Evolutionary conservation across 1,140 invertebrate genomes (phyloP).

Genomic region (Drosophila pallidifrons): DNA sequence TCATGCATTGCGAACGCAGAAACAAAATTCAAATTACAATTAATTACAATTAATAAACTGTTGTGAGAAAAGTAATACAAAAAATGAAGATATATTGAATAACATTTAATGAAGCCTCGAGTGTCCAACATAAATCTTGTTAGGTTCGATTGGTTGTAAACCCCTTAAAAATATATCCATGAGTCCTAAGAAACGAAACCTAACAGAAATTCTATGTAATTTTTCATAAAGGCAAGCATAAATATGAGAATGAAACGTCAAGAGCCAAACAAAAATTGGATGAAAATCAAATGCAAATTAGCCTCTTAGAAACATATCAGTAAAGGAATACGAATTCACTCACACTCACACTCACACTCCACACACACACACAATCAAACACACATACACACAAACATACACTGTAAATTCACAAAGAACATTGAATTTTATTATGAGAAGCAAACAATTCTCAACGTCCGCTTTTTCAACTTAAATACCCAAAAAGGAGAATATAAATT

Average conservation of each 20-base stretch:
- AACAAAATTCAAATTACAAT: constrained; percentile 20
- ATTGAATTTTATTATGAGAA: constrained; percentile 71
- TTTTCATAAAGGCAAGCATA: constrained; percentile 25
- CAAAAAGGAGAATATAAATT: constrained; percentile 24
- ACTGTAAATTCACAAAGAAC: constrained; percentile 64
- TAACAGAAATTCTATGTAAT: constrained; percentile 27
- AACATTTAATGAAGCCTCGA: constrained; percentile 17
- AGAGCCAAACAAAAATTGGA: constrained; percentile 36
- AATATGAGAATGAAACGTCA: constrained; percentile 34
- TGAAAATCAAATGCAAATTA: constrained; percentile 74
- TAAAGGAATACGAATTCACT: constrained; percentile 66
- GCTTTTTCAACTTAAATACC: constrained; percentile 68
- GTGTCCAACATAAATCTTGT: constrained; percentile 40
- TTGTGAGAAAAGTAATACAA: constrained; percentile 17
- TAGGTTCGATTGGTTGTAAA: constrained; percentile 40
- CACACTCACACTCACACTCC: constrained; percentile 25
- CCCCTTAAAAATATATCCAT: constrained; percentile 8
- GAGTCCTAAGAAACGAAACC: constrained; percentile 21
- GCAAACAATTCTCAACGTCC: constrained; percentile 70
- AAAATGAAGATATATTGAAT: constrained; percentile 9
- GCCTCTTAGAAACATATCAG: constrained; percentile 83
- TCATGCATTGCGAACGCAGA: constrained; percentile 13
- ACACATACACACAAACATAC: constrained; percentile 39
- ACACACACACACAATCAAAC: constrained; percentile 28
- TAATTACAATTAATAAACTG: constrained; percentile 35